phyloP scores from a whole-genome alignment of 2,797 vertebrate genomes.

The Molothrus ater region DNA sequence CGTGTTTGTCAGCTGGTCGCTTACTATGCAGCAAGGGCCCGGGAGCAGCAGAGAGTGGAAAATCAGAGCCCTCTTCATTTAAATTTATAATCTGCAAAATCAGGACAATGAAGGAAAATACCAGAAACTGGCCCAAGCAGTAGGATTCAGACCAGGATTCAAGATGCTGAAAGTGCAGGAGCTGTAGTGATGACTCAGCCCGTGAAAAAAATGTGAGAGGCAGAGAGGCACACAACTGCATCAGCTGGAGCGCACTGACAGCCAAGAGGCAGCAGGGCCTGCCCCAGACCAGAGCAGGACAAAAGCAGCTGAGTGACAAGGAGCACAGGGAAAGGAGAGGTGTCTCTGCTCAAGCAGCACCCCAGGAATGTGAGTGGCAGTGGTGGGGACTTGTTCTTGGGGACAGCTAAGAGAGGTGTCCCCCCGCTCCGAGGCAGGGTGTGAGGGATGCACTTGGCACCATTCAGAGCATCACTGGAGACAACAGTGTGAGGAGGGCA shows the following conservation, averaged over 20 bases:
- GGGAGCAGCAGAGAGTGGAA: constrained; percentile 7
- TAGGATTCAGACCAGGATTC: neutral
- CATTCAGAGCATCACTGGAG: neutral
- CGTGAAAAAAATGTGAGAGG: neutral
- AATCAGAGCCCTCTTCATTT: constrained; percentile 46
- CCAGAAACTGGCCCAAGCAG: neutral
- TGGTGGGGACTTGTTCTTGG: neutral
- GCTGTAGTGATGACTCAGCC: neutral
- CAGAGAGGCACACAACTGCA: neutral
- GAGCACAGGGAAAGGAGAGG: neutral
- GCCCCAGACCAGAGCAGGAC: neutral
- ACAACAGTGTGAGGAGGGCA: neutral
- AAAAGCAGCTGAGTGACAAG: neutral
- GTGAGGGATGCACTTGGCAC: neutral
- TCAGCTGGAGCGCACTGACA: neutral
- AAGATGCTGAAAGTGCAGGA: constrained; percentile 2
- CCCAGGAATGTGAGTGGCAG: neutral
- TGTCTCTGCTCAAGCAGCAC: neutral
- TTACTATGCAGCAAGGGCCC: constrained; percentile 44
- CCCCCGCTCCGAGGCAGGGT: too few relatives aligned
- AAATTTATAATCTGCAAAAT: constrained; percentile 49
- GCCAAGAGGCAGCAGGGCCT: neutral
- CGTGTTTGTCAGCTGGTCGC: constrained; percentile 35
- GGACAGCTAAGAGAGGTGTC: neutral
- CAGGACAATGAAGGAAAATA: constrained; percentile 1